These are phyloP conservation scores for Conus ventricosus DNA, from an alignment of 1,140 invertebrate genomes.

Conservation along the genomic window DNA sequence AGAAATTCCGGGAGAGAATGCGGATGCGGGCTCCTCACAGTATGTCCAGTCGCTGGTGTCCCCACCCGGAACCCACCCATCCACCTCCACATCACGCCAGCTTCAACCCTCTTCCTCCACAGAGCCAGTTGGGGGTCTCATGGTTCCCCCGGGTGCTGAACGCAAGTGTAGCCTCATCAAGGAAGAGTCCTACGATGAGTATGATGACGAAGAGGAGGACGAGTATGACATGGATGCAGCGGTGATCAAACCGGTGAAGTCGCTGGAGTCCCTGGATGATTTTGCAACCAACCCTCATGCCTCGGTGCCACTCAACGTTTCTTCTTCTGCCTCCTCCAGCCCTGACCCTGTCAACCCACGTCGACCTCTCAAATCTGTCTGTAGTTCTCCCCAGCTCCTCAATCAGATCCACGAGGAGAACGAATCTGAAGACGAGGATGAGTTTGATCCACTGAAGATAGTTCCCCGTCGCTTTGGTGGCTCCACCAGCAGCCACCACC, in stretches of 20 bases:
- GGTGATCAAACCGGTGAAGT: conserved; percentile 59
- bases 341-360: conserved; percentile 35
- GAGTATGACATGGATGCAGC: conserved; percentile 56
- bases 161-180: conserved; percentile 69
- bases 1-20: conserved; percentile 58
- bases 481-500: background rate
- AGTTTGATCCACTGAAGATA: conserved; percentile 62
- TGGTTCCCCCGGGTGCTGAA: conserved; percentile 14
- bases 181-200: conserved; percentile 68
- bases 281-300: background rate
- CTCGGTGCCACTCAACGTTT: background rate
- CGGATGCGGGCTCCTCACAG: conserved; percentile 59
- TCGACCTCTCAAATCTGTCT: conserved; percentile 75
- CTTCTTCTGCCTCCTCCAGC: conserved; percentile 12
- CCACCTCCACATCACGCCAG: conserved; percentile 36
- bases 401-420: conserved; percentile 86
- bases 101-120: conserved; percentile 18
- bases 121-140: background rate
- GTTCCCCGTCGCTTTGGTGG: conserved; percentile 50
- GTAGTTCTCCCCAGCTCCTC: conserved; percentile 80
- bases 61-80: conserved; percentile 77
- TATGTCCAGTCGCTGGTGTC: conserved; percentile 77
- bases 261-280: conserved; percentile 66
- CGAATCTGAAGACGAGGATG: conserved; percentile 74
- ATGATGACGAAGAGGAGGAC: conserved; percentile 58